Conservation (phyloP, 1,140 invertebrate species). For the Drosophila nigromelanica region DNA sequence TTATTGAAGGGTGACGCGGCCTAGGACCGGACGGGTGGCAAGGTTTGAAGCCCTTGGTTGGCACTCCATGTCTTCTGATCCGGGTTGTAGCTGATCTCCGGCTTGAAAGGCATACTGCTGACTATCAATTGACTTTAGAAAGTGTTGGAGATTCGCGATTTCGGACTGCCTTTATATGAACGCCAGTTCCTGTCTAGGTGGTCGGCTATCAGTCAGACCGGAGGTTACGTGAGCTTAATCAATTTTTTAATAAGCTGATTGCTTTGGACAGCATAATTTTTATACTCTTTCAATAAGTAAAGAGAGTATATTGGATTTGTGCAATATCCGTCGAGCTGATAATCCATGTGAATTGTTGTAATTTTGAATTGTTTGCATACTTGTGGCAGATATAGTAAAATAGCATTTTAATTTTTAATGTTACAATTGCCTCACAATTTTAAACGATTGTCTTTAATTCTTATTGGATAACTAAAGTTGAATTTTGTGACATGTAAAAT, state of each 20-base stretch:
- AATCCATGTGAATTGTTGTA: no score
- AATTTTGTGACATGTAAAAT: no score
- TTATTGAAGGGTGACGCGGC: conserved; percentile 36
- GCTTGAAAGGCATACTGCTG: conserved; percentile 24
- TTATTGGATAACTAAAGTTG: no score
- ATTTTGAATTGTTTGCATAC: no score
- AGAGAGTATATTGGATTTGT: no score
- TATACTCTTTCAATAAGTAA: not conserved
- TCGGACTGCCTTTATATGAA: conserved; percentile 12
- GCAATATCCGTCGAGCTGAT: no score
- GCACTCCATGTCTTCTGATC: conserved; percentile 35
- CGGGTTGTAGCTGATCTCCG: conserved; percentile 32
- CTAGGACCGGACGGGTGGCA: conserved; percentile 30
- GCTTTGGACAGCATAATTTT: not conserved
- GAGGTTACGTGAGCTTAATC: conserved; percentile 27
- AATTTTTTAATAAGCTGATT: conserved; percentile 12
- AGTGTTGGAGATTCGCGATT: conserved; percentile 11
- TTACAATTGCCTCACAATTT: no score
- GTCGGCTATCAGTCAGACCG: not conserved
- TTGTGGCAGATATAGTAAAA: no score
- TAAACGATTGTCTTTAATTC: no score
- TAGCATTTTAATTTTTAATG: no score
- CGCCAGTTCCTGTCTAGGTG: no score
- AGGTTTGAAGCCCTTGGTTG: conserved; percentile 10
- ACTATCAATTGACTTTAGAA: not conserved